phyloP scores from a whole-genome alignment of 2,888 invertebrate genomes.

The Clostera curtula region DNA sequence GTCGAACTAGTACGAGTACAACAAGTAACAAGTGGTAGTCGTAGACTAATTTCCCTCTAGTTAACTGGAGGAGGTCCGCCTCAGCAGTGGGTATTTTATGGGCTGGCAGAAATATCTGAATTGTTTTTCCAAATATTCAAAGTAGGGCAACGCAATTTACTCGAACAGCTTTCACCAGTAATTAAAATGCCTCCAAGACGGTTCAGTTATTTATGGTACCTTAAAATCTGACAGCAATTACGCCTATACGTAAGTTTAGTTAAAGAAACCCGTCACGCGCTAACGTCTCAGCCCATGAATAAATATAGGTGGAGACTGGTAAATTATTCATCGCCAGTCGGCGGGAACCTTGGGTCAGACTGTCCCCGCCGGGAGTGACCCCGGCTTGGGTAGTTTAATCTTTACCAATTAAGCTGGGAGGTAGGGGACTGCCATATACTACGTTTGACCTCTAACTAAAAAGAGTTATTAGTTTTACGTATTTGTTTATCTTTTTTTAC shows the following conservation, averaged over 20 bases:
- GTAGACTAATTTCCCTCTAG: too few species aligned
- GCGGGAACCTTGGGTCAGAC: constrained; percentile 20
- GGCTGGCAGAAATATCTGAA: too few species aligned
- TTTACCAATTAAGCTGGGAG: constrained; percentile 26
- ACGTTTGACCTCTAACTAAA: constrained; percentile 2
- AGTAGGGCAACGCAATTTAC: too few species aligned
- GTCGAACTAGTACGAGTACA: too few species aligned
- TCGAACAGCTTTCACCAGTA: too few species aligned
- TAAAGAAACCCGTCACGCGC: constrained; percentile 25
- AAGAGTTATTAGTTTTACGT: too few species aligned
- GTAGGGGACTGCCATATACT: constrained; percentile 11
- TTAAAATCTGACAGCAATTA: background rate
- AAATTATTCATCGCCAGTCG: constrained; percentile 32
- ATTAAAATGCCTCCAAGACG: background rate
- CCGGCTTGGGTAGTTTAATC: constrained; percentile 25
- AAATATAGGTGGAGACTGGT: constrained; percentile 27
- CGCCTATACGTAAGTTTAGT: constrained; percentile 5
- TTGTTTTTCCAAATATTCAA: too few species aligned
- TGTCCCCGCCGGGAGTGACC: constrained; percentile 21
- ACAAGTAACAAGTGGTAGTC: too few species aligned
- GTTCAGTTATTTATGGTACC: background rate
- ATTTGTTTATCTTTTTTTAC: too few species aligned
- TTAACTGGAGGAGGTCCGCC: too few species aligned
- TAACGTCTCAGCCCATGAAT: constrained; percentile 23
- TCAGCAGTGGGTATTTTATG: too few species aligned